Evolutionary conservation across 1,140 invertebrate genomes (phyloP).

Genomic region (Diabrotica virgifera): DNA sequence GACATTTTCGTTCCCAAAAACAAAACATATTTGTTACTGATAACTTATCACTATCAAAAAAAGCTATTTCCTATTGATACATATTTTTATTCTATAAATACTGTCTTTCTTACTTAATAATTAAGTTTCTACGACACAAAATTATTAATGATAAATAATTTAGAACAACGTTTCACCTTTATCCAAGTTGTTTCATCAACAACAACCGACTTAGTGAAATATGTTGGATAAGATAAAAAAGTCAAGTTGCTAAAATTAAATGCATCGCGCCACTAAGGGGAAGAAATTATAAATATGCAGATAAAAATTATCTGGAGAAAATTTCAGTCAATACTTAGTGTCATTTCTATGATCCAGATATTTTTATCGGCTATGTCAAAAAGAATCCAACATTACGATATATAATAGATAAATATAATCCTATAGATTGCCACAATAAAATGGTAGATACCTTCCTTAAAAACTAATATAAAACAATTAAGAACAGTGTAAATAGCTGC

Average conservation of each 20-base stretch:
- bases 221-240: neutral
- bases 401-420: no score
- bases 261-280: no score
- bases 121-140: constrained; percentile 7
- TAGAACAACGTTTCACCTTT: no score
- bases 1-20: neutral
- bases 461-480: no score
- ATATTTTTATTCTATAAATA: constrained; percentile 18
- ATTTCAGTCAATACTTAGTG: neutral
- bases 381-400: no score
- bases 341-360: constrained; percentile 1
- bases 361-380: neutral
- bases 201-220: neutral
- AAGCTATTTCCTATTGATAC: constrained; percentile 13
- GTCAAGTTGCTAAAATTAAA: neutral
- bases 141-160: neutral
- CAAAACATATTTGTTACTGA: neutral
- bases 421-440: neutral
- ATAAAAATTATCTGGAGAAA: neutral
- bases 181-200: neutral
- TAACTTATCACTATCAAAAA: constrained; percentile 13
- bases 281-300: no score
- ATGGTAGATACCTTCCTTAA: neutral
- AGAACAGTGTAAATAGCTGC: no score
- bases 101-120: constrained; percentile 17